Base-by-base conservation (phyloP, 2,888 invertebrate genomes). In the Erynnis tages region DNA sequence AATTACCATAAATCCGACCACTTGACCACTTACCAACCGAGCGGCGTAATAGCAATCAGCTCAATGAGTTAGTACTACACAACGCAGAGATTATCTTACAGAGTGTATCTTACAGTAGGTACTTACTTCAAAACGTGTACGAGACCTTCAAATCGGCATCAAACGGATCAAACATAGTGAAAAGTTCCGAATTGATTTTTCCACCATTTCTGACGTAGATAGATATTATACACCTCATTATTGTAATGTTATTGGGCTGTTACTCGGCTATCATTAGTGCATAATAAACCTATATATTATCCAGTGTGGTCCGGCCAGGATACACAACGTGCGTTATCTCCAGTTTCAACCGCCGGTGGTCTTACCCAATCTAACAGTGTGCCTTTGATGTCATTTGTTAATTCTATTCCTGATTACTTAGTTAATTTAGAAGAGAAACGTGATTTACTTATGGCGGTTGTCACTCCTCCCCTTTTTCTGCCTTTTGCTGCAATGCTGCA, bases 1-100 rank as follows among this genome's bases (percentile, higher is more conserved):
- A 58, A 65, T 59, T 46, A 54, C 50, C 54, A 62, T 69, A 68
- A 67, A 65, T 67, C 66, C 62, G 32, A 38, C 47, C 6, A 19
- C 40, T 38, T 14, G 37, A 14, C 48, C 40, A 32, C 48, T 30
- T 14, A 48, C 29, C 13, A n/a, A 27, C 37, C 4, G 13, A 11
- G 35, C 27, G 25, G 27, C 8, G 21, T 25, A 8, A 29, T 32
- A 16, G 40, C 23, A 7, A 4, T 10, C 34, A 13, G 19, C 11
- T 27, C 11, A 6, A 40, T 27, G 16, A 41, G 41, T 27, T 25
- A 14, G 25, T 38, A n/a, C n/a, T n/a, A n/a, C n/a, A n/a, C n/a
- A n/a, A n/a, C n/a, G n/a, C n/a, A n/a, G n/a, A n/a, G n/a, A n/a
- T n/a, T n/a, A n/a, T n/a, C n/a, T n/a, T n/a, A n/a, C n/a, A n/a